A percentile compares a stretch with the other conserved stretches of the same genome.
Conservation (phyloP, 1,140 invertebrate genomes). For the Sinella curviseta region DNA sequence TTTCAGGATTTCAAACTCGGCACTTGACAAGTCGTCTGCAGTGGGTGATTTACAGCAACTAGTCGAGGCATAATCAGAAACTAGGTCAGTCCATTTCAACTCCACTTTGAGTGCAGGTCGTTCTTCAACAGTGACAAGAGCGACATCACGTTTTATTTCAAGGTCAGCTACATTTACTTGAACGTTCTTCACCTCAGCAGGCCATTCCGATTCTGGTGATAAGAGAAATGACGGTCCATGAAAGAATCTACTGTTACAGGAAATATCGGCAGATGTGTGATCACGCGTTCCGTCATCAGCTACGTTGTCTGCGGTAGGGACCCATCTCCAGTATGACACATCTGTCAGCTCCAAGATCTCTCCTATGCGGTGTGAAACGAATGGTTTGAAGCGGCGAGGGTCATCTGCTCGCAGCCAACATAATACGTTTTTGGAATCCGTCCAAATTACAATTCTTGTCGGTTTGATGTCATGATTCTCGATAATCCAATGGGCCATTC, state of each 20-base stretch:
- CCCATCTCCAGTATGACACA: constrained; percentile 40
- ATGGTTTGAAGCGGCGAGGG: constrained; percentile 34
- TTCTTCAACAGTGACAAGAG: no score
- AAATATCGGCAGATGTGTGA: neutral
- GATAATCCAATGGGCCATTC: constrained; percentile 27
- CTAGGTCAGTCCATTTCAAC: no score
- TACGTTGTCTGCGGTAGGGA: constrained; percentile 44
- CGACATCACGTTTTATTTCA: neutral
- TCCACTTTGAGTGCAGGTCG: no score
- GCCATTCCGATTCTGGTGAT: neutral
- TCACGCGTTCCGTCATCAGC: constrained; percentile 32
- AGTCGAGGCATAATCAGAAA: no score
- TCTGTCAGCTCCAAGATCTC: constrained; percentile 41
- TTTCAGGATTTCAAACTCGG: no score
- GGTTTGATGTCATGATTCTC: constrained; percentile 22
- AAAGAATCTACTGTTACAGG: constrained; percentile 30
- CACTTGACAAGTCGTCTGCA: no score
- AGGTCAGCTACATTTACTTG: neutral
- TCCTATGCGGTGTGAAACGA: no score
- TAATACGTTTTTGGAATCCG: constrained; percentile 27
- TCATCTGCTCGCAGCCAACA: constrained; percentile 29
- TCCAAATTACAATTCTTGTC: constrained; percentile 33
- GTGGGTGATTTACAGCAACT: no score
- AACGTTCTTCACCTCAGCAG: constrained; percentile 23
- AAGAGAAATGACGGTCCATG: constrained; percentile 31